Base-by-base conservation (phyloP, 30 jellyfish, hydroid and myxozoan genomes). In the Cassiopea andromeda region DNA sequence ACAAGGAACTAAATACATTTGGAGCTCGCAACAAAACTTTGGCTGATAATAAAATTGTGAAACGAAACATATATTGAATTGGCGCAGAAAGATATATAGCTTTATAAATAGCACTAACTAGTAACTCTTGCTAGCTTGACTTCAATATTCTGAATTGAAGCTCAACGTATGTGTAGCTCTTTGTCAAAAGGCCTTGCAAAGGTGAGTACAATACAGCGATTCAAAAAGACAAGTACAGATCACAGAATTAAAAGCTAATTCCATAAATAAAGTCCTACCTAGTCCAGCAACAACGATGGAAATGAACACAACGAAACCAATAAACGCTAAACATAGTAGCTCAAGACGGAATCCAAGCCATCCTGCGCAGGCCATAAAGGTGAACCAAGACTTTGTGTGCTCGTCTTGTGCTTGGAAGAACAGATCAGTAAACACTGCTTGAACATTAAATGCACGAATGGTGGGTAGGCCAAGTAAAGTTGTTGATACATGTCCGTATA, bases 381-480 rank as follows among this genome's bases (percentile, higher is more conserved):
- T 69, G 75, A 90, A 87, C 91, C 97, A 94, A 46, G 98, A 97
- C 69, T 85, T 83, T 13, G 98, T 90, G 94, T 94, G 98, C 48
- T 69, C 91, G 59, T 94, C 97, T 77, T 94, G 98, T 2, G 92
- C 83, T 77, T 90, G 60, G 75, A 60, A 93, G 81, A 90, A 86
- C 77, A 94, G 43, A 82, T 94, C 97, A 60, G 92, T 61, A 57
- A 94, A 94, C 44, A 89, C 7, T 8, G 90, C 83, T 78, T 94
- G 98, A 45, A 75, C 97, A 7, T 94, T 89, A 60, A 94, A 94
- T n/a, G 98, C 98, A 50, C 98, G 94, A 49, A 94, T 94, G 58
- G 98, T 94, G 80, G 98, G 97, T 2, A 94, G 90, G 47, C 98
- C 98, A 69, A 94, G 96, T 46, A 94, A 78, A 1, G 98, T 94